Evolutionary conservation across 1,140 invertebrate genomes (phyloP), one percentile per base, ranked within the genome.

Genomic region (Venturia canescens): DNA sequence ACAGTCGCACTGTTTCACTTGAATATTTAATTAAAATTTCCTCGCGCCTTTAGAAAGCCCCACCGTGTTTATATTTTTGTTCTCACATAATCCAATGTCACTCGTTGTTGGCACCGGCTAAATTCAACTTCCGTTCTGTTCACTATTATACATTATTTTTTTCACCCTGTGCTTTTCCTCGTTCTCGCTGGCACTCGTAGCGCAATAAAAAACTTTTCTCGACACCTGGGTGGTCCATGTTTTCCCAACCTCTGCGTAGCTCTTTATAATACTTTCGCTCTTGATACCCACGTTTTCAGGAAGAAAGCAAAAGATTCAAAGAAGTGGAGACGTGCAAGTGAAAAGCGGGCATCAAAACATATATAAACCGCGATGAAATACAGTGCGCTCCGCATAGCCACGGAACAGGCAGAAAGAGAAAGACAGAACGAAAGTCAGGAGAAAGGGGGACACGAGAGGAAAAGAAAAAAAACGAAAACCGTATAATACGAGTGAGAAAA

Each of bases 181-280:
- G 29, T 69, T 69, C 26, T 69, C 29, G 0, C 18, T 16, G 3
- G 9, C 66, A 69, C 26, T 31, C 66, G 27, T 69, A 27, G 66
- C 31, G 66, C 5, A 69, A 69, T 31, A 69, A 34, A 31, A 69
- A 31, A 69, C 29, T 69, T 31, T 29, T 18, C 13, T 16, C 27
- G 66, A 69, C 66, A 69, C 66, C 66, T 34, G 66, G 66, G 66
- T 69, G 66, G 66, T 69, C 66, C 66, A 69, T 69, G 66, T 69
- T 69, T 69, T 69, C n/a, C 16, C 60, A 23, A 23, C 23, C 60
- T 23, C 60, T 3, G 16, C 1, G 60, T 66, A 15, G 23, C 60
- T 66, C 23, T 66, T 66, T 66, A 26, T 66, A 27, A 26, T 27
- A 15, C 23, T 66, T 27, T 66, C 23, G 13, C 3, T 27, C 23